These are phyloP conservation scores for Mythimna vitellina DNA, from an alignment of 2,888 invertebrate genomes.

Conservation along the genomic window DNA sequence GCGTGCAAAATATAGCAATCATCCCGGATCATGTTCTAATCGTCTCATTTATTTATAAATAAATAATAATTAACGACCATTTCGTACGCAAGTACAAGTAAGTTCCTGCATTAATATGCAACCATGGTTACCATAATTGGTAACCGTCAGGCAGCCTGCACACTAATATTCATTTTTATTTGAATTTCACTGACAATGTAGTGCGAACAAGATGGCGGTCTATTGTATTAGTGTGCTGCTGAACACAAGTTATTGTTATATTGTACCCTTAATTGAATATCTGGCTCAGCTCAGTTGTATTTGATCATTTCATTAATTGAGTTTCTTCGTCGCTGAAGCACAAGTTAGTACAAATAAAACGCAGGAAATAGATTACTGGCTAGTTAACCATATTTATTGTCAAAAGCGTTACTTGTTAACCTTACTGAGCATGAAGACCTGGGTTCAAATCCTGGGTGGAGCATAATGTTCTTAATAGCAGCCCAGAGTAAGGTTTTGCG, in stretches of 20 bases:
- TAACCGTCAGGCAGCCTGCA: background rate
- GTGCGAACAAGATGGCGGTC: background rate
- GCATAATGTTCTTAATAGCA: too few species aligned
- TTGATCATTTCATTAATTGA: background rate
- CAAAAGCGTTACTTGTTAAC: too few species aligned
- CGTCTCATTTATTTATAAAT: conserved; percentile 3
- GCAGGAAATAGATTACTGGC: background rate
- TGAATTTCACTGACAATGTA: background rate
- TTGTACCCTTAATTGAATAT: background rate
- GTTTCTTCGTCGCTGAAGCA: background rate
- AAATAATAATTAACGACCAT: background rate
- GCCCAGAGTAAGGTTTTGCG: background rate
- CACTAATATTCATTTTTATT: background rate
- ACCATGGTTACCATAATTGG: too few species aligned
- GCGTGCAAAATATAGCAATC: background rate
- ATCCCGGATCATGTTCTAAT: conserved; percentile 1
- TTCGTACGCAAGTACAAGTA: background rate
- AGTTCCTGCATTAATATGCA: background rate
- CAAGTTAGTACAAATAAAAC: background rate
- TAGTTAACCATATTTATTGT: background rate
- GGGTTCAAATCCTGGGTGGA: background rate
- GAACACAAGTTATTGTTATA: background rate
- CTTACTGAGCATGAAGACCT: background rate
- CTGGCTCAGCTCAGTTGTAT: background rate
- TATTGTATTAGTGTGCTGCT: background rate